These are phyloP conservation scores for Pygoscelis antarcticus DNA, from an alignment of 2,113 vertebrate species.

Conservation along the genomic window DNA sequence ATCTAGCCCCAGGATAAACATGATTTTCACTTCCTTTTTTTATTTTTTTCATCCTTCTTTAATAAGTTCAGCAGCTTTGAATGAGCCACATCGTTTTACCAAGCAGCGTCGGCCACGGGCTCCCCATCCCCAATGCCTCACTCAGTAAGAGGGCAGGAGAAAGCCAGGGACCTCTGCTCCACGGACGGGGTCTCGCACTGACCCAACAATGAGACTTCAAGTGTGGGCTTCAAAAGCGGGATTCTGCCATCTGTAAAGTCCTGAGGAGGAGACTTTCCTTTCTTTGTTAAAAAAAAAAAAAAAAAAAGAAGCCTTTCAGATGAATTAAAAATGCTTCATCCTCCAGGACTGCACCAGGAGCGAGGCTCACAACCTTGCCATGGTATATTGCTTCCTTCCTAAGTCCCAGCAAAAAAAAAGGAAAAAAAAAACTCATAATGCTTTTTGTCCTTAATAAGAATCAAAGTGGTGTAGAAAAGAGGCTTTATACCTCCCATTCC, in stretches of 20 bases:
- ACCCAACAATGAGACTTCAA: not conserved
- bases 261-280: not conserved
- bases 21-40: not conserved
- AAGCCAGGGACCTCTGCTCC: not conserved
- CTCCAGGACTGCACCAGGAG: not conserved
- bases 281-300: not conserved
- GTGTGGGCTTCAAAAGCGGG: not conserved
- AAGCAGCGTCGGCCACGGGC: accelerated
- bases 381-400: slow-evolving; percentile 52
- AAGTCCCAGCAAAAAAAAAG: not conserved
- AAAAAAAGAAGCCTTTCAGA: not conserved
- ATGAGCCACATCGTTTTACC: not conserved
- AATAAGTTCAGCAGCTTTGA: not conserved
- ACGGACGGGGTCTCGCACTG: not conserved
- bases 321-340: slow-evolving; percentile 28
- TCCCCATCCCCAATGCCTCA: not conserved
- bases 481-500: slow-evolving; percentile 44
- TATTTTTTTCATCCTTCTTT: not conserved
- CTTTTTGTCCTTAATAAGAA: slow-evolving; percentile 53
- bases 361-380: not conserved
- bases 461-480: slow-evolving; percentile 49
- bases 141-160: not conserved
- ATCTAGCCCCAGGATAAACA: not conserved
- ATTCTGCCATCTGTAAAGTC: not conserved
- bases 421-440: not conserved